Percentiles rank a stretch among this genome's conserved stretches.
Conservation (phyloP, 2,113 vertebrate genomes). For the Nicator chloris region DNA sequence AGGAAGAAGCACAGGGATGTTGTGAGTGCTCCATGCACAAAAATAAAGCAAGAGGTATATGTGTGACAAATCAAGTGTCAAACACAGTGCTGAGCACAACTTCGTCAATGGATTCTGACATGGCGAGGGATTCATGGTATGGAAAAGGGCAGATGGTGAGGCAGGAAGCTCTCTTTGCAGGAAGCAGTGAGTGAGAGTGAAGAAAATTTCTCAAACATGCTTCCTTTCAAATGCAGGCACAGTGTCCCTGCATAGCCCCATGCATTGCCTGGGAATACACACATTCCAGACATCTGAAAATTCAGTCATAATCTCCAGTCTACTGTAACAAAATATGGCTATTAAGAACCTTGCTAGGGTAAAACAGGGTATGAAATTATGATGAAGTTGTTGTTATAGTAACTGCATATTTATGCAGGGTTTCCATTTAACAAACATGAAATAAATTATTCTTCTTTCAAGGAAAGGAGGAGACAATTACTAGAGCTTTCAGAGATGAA, state of each 20-base stretch:
- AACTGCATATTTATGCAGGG: neutral
- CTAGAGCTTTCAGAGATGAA: neutral
- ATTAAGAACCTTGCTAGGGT: neutral
- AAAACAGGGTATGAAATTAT: neutral
- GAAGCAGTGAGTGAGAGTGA: neutral
- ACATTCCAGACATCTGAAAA: neutral
- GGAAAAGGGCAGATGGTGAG: neutral
- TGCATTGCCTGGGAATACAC: neutral
- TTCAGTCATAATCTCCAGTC: neutral
- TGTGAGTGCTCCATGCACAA: neutral
- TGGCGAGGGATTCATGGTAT: neutral
- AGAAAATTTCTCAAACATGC: neutral
- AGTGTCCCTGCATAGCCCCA: neutral
- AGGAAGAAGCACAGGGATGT: neutral
- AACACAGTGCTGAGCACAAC: neutral
- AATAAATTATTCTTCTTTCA: neutral
- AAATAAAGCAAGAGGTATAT: neutral
- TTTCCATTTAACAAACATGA: neutral
- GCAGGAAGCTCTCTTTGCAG: neutral
- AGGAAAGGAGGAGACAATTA: neutral
- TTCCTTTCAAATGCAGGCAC: neutral
- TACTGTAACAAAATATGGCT: neutral
- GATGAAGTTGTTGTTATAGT: slow-evolving; percentile 1
- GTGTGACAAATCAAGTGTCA: neutral
- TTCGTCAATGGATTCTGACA: neutral